Conservation (phyloP, 2,888 invertebrate species). For the Mesorhabditis sp. region DNA sequence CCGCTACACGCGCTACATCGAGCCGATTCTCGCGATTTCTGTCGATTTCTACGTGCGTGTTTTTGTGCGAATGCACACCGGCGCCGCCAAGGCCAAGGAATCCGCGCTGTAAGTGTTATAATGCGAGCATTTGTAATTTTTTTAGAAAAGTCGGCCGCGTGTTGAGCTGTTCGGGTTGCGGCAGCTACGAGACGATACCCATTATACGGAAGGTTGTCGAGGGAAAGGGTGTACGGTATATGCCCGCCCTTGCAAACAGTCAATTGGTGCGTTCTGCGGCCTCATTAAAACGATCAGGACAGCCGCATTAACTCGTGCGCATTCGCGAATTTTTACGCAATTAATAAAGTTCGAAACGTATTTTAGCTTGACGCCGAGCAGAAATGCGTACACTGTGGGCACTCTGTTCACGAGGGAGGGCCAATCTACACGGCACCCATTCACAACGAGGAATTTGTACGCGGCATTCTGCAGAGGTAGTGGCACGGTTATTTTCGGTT, state of each 20-base stretch:
- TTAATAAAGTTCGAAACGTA: background rate
- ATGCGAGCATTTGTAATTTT: no score
- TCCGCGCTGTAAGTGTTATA: conserved; percentile 69
- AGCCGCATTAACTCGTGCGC: background rate
- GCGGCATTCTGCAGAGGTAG: conserved; percentile 65
- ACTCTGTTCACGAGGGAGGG: conserved; percentile 73
- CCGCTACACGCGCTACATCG: conserved; percentile 84
- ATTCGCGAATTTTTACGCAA: background rate
- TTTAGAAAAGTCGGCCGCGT: conserved; percentile 82
- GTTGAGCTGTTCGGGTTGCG: conserved; percentile 86
- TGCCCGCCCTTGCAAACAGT: conserved; percentile 13
- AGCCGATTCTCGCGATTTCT: conserved; percentile 82
- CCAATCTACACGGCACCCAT: conserved; percentile 88
- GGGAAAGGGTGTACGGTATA: conserved; percentile 37
- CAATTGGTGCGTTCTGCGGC: background rate
- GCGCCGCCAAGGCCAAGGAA: conserved; percentile 79
- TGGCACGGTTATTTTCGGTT: no score
- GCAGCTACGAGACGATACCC: conserved; percentile 74
- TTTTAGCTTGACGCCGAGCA: conserved; percentile 20
- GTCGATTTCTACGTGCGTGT: conserved; percentile 94
- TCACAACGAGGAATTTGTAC: conserved; percentile 76
- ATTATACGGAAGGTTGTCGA: conserved; percentile 64
- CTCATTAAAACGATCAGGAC: no score
- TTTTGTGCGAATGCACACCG: conserved; percentile 78
- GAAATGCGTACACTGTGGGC: conserved; percentile 45